These are phyloP conservation scores for Stictonetta naevosa DNA, from an alignment of 2,113 vertebrate genomes.

Conservation along the genomic window DNA sequence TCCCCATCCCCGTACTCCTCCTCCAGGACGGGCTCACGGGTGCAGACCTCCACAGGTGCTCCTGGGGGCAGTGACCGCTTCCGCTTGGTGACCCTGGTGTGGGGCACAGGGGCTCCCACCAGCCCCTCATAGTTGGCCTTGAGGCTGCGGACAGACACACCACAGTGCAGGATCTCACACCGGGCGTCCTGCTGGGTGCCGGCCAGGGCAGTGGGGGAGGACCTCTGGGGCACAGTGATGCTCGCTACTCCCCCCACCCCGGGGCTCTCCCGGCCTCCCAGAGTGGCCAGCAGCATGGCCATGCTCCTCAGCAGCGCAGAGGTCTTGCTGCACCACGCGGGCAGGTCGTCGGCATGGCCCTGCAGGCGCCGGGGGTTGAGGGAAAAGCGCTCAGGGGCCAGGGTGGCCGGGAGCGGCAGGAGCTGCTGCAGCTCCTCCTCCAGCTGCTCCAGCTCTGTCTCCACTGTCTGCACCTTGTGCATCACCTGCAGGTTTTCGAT, in stretches of 20 bases:
- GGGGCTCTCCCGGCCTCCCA: slow-evolving; percentile 80
- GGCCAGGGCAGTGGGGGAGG: not conserved
- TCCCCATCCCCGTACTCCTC: slow-evolving; percentile 72
- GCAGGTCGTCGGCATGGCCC: slow-evolving; percentile 84
- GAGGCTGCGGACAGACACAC: slow-evolving; percentile 91
- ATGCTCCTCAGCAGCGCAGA: slow-evolving; percentile 84
- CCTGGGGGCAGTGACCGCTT: slow-evolving; percentile 79
- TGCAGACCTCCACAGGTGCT: slow-evolving; percentile 54
- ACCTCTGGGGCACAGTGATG: not conserved
- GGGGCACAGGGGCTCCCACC: slow-evolving; percentile 42
- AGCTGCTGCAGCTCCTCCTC: slow-evolving; percentile 87
- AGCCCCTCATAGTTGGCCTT: slow-evolving; percentile 91
- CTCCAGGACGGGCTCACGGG: slow-evolving; percentile 79
- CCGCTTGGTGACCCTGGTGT: slow-evolving; percentile 68
- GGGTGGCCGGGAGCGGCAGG: slow-evolving; percentile 79
- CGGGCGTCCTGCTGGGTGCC: not conserved
- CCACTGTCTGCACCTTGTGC: slow-evolving; percentile 88
- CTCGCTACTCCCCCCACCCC: slow-evolving; percentile 29
- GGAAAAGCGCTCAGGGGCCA: slow-evolving; percentile 81
- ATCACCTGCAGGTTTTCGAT: slow-evolving; percentile 95
- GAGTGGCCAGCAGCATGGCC: slow-evolving; percentile 83
- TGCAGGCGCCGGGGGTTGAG: slow-evolving; percentile 87
- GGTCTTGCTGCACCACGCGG: slow-evolving; percentile 87
- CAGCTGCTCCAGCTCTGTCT: slow-evolving; percentile 83
- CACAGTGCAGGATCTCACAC: slow-evolving; percentile 88